Conservation (phyloP, 2,113 vertebrate species). For the Pseudorasbora parva region DNA sequence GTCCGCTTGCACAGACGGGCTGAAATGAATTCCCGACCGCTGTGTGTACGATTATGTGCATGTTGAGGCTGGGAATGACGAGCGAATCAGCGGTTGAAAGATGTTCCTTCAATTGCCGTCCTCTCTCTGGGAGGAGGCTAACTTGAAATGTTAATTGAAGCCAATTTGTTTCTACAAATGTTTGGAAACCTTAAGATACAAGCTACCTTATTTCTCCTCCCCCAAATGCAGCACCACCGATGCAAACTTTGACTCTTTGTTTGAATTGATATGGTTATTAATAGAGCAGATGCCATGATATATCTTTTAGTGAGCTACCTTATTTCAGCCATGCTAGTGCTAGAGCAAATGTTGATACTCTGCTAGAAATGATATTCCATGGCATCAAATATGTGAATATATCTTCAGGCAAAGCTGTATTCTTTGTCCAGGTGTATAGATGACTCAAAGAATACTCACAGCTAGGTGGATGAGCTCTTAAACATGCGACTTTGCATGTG, state of each 20-base stretch:
- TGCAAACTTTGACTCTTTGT: background rate
- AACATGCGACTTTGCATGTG: constrained; percentile 7
- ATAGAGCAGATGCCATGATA: background rate
- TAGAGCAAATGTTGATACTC: background rate
- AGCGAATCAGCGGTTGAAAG: constrained; percentile 2
- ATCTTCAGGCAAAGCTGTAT: background rate
- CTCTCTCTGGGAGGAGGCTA: background rate
- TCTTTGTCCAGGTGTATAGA: constrained; percentile 18
- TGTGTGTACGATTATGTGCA: constrained; percentile 43
- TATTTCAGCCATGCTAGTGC: background rate
- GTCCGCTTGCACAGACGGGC: constrained; percentile 60
- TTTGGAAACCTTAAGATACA: background rate
- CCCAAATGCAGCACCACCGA: background rate
- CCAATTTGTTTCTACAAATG: background rate
- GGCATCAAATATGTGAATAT: background rate
- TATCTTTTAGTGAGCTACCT: background rate
- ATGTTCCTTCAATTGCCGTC: background rate
- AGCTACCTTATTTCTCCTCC: background rate
- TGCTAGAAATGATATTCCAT: background rate
- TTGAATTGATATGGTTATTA: background rate
- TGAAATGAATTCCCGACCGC: constrained; percentile 55
- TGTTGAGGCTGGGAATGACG: constrained; percentile 8
- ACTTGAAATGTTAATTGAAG: constrained; percentile 23
- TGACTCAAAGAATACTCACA: constrained; percentile 9
- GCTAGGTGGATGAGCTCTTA: constrained; percentile 11